phyloP scores from a whole-genome alignment of 2,797 vertebrate genomes.

The Geotrypetes seraphini region DNA sequence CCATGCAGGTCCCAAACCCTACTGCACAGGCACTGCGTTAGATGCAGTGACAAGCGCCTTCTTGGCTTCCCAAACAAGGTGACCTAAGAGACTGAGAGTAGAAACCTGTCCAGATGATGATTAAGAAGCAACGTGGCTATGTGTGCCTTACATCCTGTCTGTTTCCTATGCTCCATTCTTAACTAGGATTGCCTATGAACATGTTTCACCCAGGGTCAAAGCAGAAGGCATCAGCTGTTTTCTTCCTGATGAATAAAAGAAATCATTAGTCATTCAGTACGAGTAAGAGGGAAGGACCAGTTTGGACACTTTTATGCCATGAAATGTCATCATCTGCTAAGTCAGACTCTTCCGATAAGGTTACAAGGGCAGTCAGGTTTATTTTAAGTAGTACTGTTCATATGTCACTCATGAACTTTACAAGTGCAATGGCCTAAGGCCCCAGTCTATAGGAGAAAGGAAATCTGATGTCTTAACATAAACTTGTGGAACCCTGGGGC shows the following conservation, averaged over 20 bases:
- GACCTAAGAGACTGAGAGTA: too few species aligned
- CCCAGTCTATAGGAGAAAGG: conserved; percentile 49
- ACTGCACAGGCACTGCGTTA: too few species aligned
- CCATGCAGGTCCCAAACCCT: too few species aligned
- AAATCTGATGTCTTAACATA: conserved; percentile 35
- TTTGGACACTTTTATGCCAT: conserved; percentile 35
- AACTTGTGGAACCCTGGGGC: too few species aligned
- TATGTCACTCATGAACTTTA: conserved; percentile 34
- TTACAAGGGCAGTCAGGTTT: conserved; percentile 37
- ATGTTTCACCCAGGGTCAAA: too few species aligned
- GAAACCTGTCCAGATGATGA: too few species aligned
- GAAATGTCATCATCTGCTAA: conserved; percentile 27
- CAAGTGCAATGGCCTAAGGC: conserved; percentile 40
- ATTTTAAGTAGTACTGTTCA: conserved; percentile 52
- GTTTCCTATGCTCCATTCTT: too few species aligned
- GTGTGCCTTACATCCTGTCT: too few species aligned
- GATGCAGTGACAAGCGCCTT: too few species aligned
- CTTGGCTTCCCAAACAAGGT: too few species aligned
- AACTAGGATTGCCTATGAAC: too few species aligned
- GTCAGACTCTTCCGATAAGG: conserved; percentile 31
- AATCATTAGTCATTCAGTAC: conserved; percentile 20
- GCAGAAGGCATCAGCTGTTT: conserved; percentile 39
- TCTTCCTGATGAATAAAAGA: conserved; percentile 26
- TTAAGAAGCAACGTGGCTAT: too few species aligned
- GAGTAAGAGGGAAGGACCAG: conserved; percentile 44